Evolutionary conservation across 2,113 vertebrate species (phyloP), one percentile per base, ranked within the genome.

Genomic region (Eublepharis macularius): DNA sequence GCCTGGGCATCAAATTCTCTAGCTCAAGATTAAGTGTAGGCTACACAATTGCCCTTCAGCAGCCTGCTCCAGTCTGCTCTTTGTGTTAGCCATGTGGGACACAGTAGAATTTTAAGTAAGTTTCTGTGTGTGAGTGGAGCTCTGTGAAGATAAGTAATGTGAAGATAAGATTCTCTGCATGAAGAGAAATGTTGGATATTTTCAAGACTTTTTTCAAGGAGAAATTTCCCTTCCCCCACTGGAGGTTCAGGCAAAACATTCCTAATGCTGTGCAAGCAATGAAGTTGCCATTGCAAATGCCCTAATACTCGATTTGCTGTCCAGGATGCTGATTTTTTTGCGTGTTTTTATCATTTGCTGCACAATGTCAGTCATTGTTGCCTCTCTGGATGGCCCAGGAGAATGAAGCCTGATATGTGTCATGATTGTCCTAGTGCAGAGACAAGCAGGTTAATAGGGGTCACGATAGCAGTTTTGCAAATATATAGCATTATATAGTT

Each of bases 11-110:
- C 54, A 76, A 65, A 80, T 68, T 45, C 68, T 93, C 87, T 73
- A 82, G 73, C 39, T 51, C 89, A 92, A 92, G 89, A 87, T 94
- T 92, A 93, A 90, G 90, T 77, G 82, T 17, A 76, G 54, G 82
- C 63, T 76, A 84, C 92, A 80, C 0, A 1, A 79, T 76, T 29
- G 24, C 16, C 80, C 84, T 90, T 88, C 0, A 0, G 66, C 86
- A 68, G 83, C 77, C 82, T 83, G 60, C 26, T 69, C 76, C 86
- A 68, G 83, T 75, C 82, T 83, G 60, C 60, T 60, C 85, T 86
- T 14, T 10, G 77, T 89, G 49, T 88, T 87, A 76, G 66, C 82
- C 69, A 78, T 76, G 47, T 21, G 16, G 63, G 60, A 45, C 0
- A 0, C 0, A 0, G 70, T 69, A 17, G 87, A 94, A 91, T 90